Evolutionary conservation across 2,797 vertebrate genomes (phyloP).

Genomic region (Propithecus perrieri): DNA sequence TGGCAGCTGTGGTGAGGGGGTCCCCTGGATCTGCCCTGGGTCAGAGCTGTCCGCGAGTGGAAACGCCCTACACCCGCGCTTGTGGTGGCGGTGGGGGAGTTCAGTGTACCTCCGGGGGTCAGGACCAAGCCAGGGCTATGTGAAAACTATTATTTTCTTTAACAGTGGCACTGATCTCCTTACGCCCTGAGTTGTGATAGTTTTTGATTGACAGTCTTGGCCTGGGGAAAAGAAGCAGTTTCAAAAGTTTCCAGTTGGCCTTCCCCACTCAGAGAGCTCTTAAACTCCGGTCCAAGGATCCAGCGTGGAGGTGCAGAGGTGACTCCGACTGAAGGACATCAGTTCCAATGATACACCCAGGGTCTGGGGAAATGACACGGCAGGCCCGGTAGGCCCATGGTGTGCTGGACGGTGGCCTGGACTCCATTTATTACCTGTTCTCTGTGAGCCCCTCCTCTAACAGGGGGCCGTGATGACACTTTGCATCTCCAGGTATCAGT

Average conservation of each 20-base stretch:
- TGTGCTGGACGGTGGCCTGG: neutral
- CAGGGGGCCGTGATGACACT: neutral
- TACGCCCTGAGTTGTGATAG: neutral
- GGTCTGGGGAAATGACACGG: neutral
- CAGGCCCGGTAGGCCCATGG: neutral
- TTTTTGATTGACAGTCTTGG: neutral
- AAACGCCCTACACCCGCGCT: neutral
- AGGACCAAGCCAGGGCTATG: neutral
- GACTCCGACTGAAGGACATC: neutral
- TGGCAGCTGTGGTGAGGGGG: neutral
- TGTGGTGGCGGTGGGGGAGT: too few relatives aligned
- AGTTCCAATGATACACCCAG: neutral
- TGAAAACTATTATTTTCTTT: neutral
- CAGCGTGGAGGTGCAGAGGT: neutral
- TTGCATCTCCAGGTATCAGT: neutral
- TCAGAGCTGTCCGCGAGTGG: neutral
- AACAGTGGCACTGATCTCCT: neutral
- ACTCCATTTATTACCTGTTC: neutral
- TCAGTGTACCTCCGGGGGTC: neutral
- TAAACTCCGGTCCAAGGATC: neutral
- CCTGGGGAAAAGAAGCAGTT: neutral
- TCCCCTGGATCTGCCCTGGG: neutral
- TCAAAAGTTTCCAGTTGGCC: neutral
- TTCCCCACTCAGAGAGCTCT: neutral
- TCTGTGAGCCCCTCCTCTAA: neutral